These are phyloP conservation scores for Smutsia temminckii DNA, from an alignment of 2,797 vertebrate species.

Conservation along the genomic window DNA sequence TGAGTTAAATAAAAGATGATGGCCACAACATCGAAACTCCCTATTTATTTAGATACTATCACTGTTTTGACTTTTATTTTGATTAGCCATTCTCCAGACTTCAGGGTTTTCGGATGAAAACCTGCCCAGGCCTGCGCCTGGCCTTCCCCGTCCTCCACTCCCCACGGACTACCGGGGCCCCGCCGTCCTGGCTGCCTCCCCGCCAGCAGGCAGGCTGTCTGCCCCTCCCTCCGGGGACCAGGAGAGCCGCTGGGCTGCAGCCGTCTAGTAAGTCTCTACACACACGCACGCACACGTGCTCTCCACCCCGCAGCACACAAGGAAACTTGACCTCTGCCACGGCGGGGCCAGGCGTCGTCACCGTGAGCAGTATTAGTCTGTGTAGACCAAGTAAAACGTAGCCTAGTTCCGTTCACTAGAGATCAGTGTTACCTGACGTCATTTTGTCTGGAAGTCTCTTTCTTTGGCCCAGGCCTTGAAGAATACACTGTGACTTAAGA, in stretches of 20 bases:
- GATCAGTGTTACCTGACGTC: constrained; percentile 87
- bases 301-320: not conserved
- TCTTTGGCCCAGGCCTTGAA: constrained; percentile 86
- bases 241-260: accelerated
- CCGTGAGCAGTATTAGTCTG: constrained; percentile 91
- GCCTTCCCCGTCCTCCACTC: not conserved
- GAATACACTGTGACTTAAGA: constrained; percentile 94
- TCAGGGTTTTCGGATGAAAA: not conserved
- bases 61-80: constrained; percentile 72
- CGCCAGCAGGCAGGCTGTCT: constrained; percentile 66
- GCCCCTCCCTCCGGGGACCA: not conserved
- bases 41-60: constrained; percentile 82
- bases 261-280: constrained; percentile 25
- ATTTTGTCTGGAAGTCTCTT: constrained; percentile 84
- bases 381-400: constrained; percentile 86
- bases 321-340: constrained; percentile 2
- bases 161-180: not conserved
- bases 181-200: not conserved
- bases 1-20: constrained; percentile 82
- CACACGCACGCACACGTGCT: constrained; percentile 20
- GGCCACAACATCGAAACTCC: constrained; percentile 78
- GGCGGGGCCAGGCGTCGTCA: constrained; percentile 79
- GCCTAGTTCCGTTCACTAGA: constrained; percentile 89
- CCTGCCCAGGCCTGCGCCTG: not conserved
- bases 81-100: constrained; percentile 75